Evolutionary conservation across 2,113 vertebrate species (phyloP), one percentile per base, ranked within the genome.

Genomic region (Catharus fuscescens): DNA sequence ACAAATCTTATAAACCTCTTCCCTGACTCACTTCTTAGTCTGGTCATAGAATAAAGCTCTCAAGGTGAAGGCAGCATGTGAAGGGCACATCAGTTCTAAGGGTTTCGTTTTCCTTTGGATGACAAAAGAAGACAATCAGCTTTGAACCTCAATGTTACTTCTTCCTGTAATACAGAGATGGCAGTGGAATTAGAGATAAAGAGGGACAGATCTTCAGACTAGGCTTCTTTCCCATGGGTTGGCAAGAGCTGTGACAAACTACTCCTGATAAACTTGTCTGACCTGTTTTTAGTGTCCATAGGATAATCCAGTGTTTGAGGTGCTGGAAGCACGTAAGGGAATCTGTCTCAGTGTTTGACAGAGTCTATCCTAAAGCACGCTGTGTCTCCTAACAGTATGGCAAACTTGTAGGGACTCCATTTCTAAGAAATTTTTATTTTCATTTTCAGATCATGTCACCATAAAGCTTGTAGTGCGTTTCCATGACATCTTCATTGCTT

Each of bases 401-500:
- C 78, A 76, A 88, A n/a, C 24, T 69, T 59, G 12, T 9, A 62
- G 29, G 62, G 24, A 19, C 80, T 77, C 40, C 79, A 93, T 79
- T 95, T 48, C 80, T 80, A 77, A 90, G 74, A 60, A 67, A 25
- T 71, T 85, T 85, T 78, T 82, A 25, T 95, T 94, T 93, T 91
- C 5, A 71, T 95, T 81, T 95, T 92, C 98, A 99, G 99, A 99
- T 97, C 99, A 98, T 53, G 89, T 99, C 87, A 98, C 98, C 9
- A 97, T 99, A 96, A 97, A 95, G 56, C 97, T 99, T 74, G 98
- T 98, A 88, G 98, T 99, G 57, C 98, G 98, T 77, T 99, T 99
- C 59, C 98, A 98, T 38, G 70, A 98, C 8, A 97, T 99, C 85
- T 94, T 97, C 36, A 98, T 99, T 64, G 97, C 98, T 60, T 97